Evolutionary conservation across 2,888 invertebrate genomes (phyloP), one percentile per base, ranked within the genome.

Genomic region (Blera fallax): DNA sequence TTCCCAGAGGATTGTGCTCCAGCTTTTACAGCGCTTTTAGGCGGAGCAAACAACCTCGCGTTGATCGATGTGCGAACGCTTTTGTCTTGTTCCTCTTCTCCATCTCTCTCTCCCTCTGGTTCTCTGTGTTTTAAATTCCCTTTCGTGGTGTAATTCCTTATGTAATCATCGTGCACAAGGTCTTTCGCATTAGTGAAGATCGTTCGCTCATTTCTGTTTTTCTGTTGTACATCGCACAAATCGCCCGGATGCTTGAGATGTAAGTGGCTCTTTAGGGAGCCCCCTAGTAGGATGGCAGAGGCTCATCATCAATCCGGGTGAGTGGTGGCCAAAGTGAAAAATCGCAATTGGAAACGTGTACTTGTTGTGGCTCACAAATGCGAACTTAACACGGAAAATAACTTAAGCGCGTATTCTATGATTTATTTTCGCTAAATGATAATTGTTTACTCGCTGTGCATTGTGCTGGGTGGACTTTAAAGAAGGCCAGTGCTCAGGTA

Each of bases 61-160:
- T 32, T 85, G 85, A 85, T 85, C 60, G 48, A 85, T 85, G 76
- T 76, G 81, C 81, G 80, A 76, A 70, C 24, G 64, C 58, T 50
- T 60, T 69, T 56, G 70, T 82, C 45, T 54, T 62, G 43, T 69
- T 11, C 29, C 14, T 7, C 14, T 37, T 5, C 14, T n/a, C n/a
- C n/a, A n/a, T n/a, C n/a, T n/a, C n/a, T n/a, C n/a, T n/a, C n/a
- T n/a, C n/a, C n/a, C n/a, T n/a, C n/a, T n/a, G n/a, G n/a, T 16
- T 40, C 18, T 50, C 16, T 50, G n/a, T 48, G 7, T 50, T 37
- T 29, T 18, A 29, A 27, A 58, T 76, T 85, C 81, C 85, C 69
- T 67, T 81, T 76, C 67, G 54, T 40, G 37, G 52, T 40, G 81
- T 80, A 70, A 72, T 72, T 81, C 65, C 81, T 81, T 85, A 85